A percentile compares a stretch with the other conserved stretches of the same genome.
phyloP scores from a whole-genome alignment of 2,113 vertebrate species.

The Heliornis fulica region DNA sequence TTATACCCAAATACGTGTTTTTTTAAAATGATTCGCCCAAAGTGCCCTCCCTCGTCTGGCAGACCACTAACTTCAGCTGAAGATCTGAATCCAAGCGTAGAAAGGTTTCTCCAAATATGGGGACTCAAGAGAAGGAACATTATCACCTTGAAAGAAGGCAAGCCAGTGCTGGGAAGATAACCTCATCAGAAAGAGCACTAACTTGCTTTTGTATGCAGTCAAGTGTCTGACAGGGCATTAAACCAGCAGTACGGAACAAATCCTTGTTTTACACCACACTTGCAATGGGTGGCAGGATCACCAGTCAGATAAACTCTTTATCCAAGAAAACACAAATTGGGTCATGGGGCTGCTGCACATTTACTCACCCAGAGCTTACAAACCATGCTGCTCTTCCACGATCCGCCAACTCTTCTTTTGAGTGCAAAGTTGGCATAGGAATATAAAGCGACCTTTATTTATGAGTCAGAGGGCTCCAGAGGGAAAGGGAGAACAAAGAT shows the following conservation, averaged over 20 bases:
- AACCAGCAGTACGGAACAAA: neutral
- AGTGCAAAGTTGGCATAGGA: neutral
- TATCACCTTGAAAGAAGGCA: neutral
- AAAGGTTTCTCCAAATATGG: neutral
- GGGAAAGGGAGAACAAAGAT: neutral
- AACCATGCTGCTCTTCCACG: rapidly evolving
- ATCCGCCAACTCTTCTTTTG: neutral
- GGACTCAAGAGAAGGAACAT: neutral
- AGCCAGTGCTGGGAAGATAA: neutral
- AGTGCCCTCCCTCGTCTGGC: neutral
- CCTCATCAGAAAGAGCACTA: neutral
- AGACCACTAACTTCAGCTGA: neutral
- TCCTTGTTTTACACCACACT: neutral
- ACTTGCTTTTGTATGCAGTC: neutral
- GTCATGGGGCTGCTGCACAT: neutral
- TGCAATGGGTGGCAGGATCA: neutral
- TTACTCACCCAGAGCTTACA: neutral
- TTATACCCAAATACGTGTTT: neutral
- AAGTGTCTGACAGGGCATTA: neutral
- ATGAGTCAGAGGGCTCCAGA: neutral
- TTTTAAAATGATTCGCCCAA: neutral
- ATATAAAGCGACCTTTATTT: neutral
- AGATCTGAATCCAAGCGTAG: neutral
- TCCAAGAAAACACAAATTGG: neutral
- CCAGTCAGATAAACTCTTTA: neutral